Evolutionary conservation across 1,140 invertebrate genomes (phyloP).

Genomic region (Lutraria rhynchaena): DNA sequence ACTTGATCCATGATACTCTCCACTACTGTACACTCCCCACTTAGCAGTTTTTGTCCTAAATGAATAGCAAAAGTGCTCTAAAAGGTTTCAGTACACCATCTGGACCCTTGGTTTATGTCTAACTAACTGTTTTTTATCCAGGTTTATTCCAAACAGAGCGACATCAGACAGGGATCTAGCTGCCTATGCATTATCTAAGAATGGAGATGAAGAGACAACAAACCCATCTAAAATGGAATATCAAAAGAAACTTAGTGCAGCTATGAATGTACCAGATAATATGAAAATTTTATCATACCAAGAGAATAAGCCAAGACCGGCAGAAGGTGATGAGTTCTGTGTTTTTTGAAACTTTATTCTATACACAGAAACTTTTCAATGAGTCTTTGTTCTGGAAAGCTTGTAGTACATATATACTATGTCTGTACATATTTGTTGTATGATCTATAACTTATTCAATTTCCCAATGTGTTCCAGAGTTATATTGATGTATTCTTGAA

Average conservation of each 20-base stretch:
- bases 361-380: too few species aligned
- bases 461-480: too few species aligned
- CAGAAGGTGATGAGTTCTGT: conserved; percentile 12
- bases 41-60: not conserved
- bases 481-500: too few species aligned
- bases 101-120: not conserved
- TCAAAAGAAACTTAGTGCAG: conserved; percentile 42
- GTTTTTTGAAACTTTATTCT: too few species aligned
- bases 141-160: conserved; percentile 94
- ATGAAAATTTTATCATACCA: conserved; percentile 37
- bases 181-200: conserved; percentile 85
- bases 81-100: not conserved
- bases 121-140: conserved; percentile 15
- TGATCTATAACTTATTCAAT: too few species aligned
- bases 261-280: conserved; percentile 37
- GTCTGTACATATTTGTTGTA: too few species aligned
- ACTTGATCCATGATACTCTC: not conserved
- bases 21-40: not conserved
- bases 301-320: conserved; percentile 39
- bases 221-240: conserved; percentile 26
- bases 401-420: too few species aligned
- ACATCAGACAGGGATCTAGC: conserved; percentile 94
- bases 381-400: too few species aligned
- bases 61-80: not conserved
- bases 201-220: conserved; percentile 63